Percentiles rank a stretch among this genome's conserved stretches.
Evolutionary conservation across 1,140 invertebrate species (phyloP).

Genomic region (Branchinecta lynchi): DNA sequence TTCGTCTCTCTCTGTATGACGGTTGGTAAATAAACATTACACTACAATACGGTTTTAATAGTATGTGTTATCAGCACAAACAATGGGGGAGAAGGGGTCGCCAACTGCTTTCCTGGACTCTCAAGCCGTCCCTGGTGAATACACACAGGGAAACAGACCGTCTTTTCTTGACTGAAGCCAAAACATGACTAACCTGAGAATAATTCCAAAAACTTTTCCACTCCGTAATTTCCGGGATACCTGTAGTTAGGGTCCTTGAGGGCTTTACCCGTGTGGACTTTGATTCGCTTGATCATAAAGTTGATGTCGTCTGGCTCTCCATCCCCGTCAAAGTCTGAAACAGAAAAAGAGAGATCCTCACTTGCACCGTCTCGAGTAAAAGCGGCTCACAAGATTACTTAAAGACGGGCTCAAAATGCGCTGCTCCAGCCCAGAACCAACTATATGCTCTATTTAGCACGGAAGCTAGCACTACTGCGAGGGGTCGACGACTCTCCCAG

Average conservation of each 20-base stretch:
- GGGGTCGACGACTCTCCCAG: no score
- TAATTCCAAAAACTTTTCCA: constrained; percentile 81
- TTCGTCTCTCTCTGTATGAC: no score
- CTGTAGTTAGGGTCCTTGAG: constrained; percentile 66
- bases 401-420: background rate
- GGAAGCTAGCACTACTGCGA: background rate
- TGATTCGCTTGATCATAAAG: constrained; percentile 91
- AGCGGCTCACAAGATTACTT: background rate
- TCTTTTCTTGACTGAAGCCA: no score
- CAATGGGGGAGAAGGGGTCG: no score
- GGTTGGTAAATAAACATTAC: no score
- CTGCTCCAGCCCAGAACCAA: background rate
- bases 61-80: no score
- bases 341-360: constrained; percentile 24
- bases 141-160: no score
- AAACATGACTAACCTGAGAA: constrained; percentile 55
- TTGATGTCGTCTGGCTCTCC: constrained; percentile 79
- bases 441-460: background rate
- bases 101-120: no score
- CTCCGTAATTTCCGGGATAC: constrained; percentile 81
- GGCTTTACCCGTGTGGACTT: constrained; percentile 71
- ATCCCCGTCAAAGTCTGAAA: constrained; percentile 82
- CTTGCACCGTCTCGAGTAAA: background rate
- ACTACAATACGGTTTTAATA: no score
- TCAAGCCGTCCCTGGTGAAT: no score